Percentiles rank a stretch among this genome's conserved stretches.
phyloP scores from a whole-genome alignment of 2,888 invertebrate genomes.

The Ashinkailepas kermadecensis region DNA sequence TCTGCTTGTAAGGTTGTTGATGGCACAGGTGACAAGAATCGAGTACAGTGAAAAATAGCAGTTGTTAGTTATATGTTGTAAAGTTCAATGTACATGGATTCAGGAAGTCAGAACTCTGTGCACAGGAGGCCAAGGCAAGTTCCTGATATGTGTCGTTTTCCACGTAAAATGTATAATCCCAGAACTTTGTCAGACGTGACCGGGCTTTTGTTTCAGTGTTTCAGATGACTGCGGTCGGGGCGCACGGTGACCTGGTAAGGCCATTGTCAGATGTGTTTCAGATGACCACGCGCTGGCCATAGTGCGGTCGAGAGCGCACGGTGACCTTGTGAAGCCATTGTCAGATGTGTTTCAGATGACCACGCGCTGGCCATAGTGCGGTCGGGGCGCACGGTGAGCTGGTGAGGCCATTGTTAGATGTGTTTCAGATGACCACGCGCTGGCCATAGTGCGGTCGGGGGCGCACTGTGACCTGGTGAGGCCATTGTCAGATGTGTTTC shows the following conservation, averaged over 20 bases:
- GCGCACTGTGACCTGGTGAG: not conserved
- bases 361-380: conserved; percentile 8
- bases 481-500: not conserved
- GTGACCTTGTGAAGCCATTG: conserved; percentile 1
- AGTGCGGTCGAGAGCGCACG: not conserved
- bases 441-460: not conserved
- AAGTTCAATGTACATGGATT: no score
- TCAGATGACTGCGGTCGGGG: not conserved
- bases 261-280: not conserved
- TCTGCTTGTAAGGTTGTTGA: no score
- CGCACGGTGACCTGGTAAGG: not conserved
- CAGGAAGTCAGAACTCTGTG: no score
- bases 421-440: conserved; percentile 1
- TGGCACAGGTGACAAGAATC: no score
- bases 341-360: not conserved
- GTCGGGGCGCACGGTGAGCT: not conserved
- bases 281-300: conserved; percentile 9
- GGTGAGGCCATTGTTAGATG: not conserved
- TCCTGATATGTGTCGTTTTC: no score
- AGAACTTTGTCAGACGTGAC: no score
- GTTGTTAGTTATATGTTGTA: no score
- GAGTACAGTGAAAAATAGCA: no score
- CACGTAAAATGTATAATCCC: no score
- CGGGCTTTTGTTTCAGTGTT: no score
- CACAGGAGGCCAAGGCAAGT: no score